These are phyloP conservation scores for Thalassarche chlororhynchos DNA, from an alignment of 2,113 vertebrate species.

Conservation along the genomic window DNA sequence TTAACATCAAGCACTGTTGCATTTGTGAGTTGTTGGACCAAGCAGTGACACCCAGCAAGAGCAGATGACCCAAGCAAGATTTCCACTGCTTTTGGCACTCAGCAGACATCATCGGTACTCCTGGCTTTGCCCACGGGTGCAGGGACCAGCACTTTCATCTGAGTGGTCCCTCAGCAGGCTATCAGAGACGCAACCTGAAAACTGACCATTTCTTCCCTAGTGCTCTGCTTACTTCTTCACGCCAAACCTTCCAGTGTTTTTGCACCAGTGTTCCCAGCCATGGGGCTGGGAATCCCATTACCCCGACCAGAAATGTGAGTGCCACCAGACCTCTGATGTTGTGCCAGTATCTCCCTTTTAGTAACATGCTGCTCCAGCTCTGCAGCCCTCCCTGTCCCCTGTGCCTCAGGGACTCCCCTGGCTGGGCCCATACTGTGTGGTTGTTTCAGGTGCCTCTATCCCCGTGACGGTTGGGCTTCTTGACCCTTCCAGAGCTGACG, in stretches of 20 bases:
- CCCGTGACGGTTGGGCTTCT: neutral
- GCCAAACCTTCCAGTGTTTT: neutral
- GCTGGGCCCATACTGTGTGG: too few species aligned
- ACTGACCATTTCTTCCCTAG: neutral
- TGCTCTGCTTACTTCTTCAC: neutral
- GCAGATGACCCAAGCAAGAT: neutral
- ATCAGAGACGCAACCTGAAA: neutral
- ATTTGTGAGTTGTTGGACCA: neutral
- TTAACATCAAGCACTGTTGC: neutral
- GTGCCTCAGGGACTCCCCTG: neutral
- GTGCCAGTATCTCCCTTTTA: too few species aligned
- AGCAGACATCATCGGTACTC: neutral
- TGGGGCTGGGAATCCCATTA: neutral
- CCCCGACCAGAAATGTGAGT: accelerated
- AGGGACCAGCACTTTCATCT: neutral
- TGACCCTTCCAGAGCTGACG: neutral
- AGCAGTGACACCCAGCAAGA: neutral
- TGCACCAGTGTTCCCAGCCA: accelerated
- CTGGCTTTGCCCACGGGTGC: neutral
- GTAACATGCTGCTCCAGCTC: neutral
- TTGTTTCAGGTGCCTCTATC: neutral
- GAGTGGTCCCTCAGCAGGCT: neutral
- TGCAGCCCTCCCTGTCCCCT: neutral
- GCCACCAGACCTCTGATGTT: neutral
- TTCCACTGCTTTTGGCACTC: neutral